Percentiles rank a stretch among this genome's conserved stretches.
These are phyloP conservation scores for Spondyliosoma cantharus DNA, from an alignment of 2,797 vertebrate species.

Conservation along the genomic window DNA sequence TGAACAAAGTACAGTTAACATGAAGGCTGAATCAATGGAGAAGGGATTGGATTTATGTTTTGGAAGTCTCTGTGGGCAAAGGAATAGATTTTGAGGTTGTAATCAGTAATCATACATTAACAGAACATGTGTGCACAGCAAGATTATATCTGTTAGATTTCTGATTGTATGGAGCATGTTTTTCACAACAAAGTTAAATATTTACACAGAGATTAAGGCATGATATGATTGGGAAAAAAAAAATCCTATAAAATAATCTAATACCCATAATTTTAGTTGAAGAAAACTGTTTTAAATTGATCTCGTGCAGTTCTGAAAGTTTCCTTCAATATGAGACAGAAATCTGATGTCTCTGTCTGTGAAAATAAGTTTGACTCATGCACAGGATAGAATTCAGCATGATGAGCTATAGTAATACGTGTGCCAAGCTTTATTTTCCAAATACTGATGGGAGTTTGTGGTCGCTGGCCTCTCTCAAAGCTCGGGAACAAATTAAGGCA, in stretches of 20 bases:
- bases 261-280: neutral
- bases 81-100: constrained; percentile 42
- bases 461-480: constrained; percentile 36
- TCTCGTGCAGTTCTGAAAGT: neutral
- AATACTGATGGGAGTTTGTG: constrained; percentile 44
- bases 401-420: constrained; percentile 24
- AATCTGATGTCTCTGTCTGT: constrained; percentile 7
- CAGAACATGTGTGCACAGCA: constrained; percentile 1
- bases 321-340: neutral
- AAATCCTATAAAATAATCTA: no score
- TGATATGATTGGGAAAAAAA: neutral
- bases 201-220: neutral
- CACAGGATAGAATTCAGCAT: neutral
- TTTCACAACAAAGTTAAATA: neutral
- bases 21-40: constrained; percentile 60
- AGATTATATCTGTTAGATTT: constrained; percentile 33
- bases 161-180: neutral
- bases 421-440: constrained; percentile 26
- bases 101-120: constrained; percentile 35
- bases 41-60: constrained; percentile 64
- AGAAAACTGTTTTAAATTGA: neutral
- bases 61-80: constrained; percentile 26
- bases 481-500: constrained; percentile 51
- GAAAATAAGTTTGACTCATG: constrained; percentile 23
- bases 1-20: constrained; percentile 55